Evolutionary conservation across 2,797 vertebrate genomes (phyloP).

Genomic region (Cirrhinus mrigala): DNA sequence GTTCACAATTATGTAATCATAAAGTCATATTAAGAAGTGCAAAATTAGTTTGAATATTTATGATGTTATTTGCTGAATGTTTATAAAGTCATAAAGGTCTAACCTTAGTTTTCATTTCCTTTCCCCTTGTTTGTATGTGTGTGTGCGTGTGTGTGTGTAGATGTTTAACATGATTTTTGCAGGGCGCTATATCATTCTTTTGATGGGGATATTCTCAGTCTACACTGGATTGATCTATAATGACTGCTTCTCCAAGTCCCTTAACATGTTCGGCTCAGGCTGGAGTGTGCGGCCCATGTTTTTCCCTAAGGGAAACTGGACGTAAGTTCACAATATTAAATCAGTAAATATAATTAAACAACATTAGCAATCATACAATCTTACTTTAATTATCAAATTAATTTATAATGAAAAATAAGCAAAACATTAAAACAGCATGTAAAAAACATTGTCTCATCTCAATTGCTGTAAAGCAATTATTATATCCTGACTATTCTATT

Average conservation of each 20-base stretch:
- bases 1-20: background rate
- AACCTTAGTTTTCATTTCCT: background rate
- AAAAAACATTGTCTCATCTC: background rate
- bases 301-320: conserved; percentile 80
- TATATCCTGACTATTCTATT: conserved; percentile 1
- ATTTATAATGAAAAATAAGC: background rate
- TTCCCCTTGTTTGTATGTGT: background rate
- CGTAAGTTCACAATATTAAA: conserved; percentile 82
- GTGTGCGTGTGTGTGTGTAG: conserved; percentile 68
- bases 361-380: background rate
- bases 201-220: conserved; percentile 95
- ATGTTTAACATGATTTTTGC: conserved; percentile 96
- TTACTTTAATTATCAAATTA: background rate
- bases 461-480: background rate
- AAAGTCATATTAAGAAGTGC: background rate
- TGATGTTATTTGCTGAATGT: background rate
- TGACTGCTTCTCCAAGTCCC: conserved; percentile 97
- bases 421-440: background rate
- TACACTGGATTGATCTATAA: conserved; percentile 98
- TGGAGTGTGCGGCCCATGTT: conserved; percentile 98
- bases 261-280: conserved; percentile 96
- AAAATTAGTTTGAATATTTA: background rate
- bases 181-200: conserved; percentile 95
- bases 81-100: background rate
- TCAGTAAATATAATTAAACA: background rate